Conservation (phyloP, 2,888 invertebrate genomes). For the Acronicta psi region DNA sequence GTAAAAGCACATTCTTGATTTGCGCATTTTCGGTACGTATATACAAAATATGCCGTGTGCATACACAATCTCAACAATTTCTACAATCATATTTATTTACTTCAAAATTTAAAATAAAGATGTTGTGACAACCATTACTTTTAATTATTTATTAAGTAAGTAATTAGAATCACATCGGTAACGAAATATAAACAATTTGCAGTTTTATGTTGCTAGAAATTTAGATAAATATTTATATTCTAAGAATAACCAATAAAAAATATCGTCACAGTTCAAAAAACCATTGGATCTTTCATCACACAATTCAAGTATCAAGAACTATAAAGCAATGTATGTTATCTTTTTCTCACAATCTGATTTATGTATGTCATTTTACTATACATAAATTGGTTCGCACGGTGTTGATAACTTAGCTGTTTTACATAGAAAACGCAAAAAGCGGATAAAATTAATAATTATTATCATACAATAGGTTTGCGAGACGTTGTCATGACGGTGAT, state of each 20-base stretch:
- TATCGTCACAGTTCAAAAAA: conserved; percentile 19
- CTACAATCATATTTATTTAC: too few relatives aligned
- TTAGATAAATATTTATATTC: too few relatives aligned
- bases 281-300: conserved; percentile 38
- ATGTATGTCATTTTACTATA: conserved; percentile 32
- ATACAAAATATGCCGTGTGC: too few relatives aligned
- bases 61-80: too few relatives aligned
- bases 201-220: too few relatives aligned
- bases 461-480: conserved; percentile 41
- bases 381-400: conserved; percentile 48
- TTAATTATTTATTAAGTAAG: too few relatives aligned
- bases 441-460: conserved; percentile 29
- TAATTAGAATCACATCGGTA: too few relatives aligned
- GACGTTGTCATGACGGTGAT: conserved; percentile 9
- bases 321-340: conserved; percentile 49
- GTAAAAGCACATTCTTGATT: too few relatives aligned
- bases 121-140: too few relatives aligned
- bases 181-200: too few relatives aligned
- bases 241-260: not conserved
- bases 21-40: too few relatives aligned
- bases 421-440: conserved; percentile 45
- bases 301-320: conserved; percentile 26
- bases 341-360: conserved; percentile 57
- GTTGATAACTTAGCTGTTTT: conserved; percentile 37
- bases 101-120: too few relatives aligned